Conservation (phyloP, 2,797 vertebrate genomes). For the Gymnoscopelus braueri region DNA sequence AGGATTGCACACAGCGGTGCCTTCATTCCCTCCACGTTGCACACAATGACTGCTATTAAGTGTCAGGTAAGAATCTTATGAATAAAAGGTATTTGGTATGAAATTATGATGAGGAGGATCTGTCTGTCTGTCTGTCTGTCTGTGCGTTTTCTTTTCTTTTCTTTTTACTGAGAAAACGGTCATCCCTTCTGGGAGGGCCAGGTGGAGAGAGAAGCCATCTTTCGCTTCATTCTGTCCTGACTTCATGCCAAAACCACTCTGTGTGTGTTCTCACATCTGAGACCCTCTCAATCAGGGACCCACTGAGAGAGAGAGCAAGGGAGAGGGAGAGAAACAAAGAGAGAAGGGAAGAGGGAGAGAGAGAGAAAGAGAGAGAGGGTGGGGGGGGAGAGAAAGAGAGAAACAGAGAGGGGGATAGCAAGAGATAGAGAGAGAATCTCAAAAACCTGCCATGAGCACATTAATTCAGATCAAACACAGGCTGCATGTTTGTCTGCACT, state of each 20-base stretch:
- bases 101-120: too few relatives aligned
- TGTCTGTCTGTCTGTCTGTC: not conserved
- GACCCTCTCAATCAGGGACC: slow-evolving; percentile 45
- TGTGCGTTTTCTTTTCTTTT: not conserved
- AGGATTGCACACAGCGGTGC: too few relatives aligned
- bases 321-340: too few relatives aligned
- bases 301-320: slow-evolving; percentile 31
- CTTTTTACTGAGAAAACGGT: not conserved
- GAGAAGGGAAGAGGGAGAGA: too few relatives aligned
- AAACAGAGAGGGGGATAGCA: too few relatives aligned
- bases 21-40: too few relatives aligned
- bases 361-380: not conserved
- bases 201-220: slow-evolving; percentile 40
- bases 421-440: slow-evolving; percentile 45
- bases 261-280: slow-evolving; percentile 50
- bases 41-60: too few relatives aligned
- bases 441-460: slow-evolving; percentile 67
- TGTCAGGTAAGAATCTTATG: too few relatives aligned
- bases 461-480: slow-evolving; percentile 65
- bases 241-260: slow-evolving; percentile 47
- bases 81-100: too few relatives aligned
- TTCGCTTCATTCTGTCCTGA: slow-evolving; percentile 38
- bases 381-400: too few relatives aligned
- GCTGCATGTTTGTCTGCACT: slow-evolving; percentile 68
- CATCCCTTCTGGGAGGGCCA: not conserved